A percentile compares a stretch with the other conserved stretches of the same genome.
phyloP scores from a whole-genome alignment of 2,113 vertebrate genomes.

The Odobenus rosmarus region DNA sequence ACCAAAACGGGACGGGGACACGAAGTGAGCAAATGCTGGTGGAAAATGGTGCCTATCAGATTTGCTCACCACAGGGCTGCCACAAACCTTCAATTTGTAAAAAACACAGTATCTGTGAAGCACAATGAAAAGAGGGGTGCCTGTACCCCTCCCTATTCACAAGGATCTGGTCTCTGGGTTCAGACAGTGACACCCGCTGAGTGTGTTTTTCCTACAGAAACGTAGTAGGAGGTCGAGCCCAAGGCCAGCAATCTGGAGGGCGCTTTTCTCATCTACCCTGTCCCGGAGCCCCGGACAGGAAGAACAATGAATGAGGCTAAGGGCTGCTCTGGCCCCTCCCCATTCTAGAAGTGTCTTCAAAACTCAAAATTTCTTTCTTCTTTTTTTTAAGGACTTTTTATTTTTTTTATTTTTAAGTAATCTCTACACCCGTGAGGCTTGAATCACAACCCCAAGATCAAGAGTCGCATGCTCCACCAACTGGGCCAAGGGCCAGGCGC shows the following conservation, averaged over 20 bases:
- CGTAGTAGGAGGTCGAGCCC: neutral
- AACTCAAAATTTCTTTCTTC: neutral
- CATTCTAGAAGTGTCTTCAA: neutral
- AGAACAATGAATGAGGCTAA: neutral
- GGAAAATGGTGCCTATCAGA: neutral
- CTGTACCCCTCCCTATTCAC: neutral
- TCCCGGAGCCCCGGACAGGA: neutral
- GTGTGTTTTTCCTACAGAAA: neutral
- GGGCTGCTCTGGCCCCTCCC: neutral
- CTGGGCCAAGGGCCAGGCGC: neutral
- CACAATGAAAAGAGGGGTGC: neutral
- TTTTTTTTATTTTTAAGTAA: neutral
- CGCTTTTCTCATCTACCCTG: neutral
- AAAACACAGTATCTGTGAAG: neutral
- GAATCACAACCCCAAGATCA: neutral
- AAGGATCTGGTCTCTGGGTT: neutral
- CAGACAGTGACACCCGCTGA: neutral
- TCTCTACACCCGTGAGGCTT: neutral
- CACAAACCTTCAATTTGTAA: neutral
- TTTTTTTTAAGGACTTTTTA: neutral
- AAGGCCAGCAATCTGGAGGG: neutral
- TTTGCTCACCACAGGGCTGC: neutral
- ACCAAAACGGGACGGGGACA: neutral
- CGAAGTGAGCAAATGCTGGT: neutral
- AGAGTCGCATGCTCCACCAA: neutral